Evolutionary conservation across 2,797 vertebrate genomes (phyloP).

Genomic region (Enteromius thamalakanensis): DNA sequence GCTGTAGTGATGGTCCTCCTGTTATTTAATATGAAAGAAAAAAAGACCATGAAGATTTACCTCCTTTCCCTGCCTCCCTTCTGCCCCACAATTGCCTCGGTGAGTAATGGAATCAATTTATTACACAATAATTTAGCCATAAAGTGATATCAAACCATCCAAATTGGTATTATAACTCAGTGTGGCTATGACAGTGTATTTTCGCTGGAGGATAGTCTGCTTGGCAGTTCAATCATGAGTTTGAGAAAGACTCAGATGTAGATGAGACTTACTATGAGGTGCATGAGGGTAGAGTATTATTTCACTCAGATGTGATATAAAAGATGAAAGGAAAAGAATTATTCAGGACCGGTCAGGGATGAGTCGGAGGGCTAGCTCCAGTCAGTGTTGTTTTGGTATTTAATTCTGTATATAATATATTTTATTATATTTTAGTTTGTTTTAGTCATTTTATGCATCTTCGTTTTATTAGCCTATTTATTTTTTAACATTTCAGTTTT

Average conservation of each 20-base stretch:
- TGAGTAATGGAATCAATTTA: conserved; percentile 55
- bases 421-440: not conserved
- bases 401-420: no score
- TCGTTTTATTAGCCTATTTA: not conserved
- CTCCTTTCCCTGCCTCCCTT: conserved; percentile 17
- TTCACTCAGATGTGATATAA: conserved; percentile 62
- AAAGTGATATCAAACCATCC: conserved; percentile 53
- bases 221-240: conserved; percentile 16
- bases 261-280: conserved; percentile 21
- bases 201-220: conserved; percentile 24
- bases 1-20: conserved; percentile 25
- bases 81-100: conserved; percentile 28
- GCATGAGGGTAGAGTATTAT: conserved; percentile 44
- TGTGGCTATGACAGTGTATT: conserved; percentile 38
- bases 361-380: not conserved
- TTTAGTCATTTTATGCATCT: not conserved
- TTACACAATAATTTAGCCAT: conserved; percentile 53
- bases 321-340: conserved; percentile 28
- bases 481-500: not conserved
- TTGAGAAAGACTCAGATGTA: not conserved
- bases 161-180: conserved; percentile 48
- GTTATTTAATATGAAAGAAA: conserved; percentile 36
- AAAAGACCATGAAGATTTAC: conserved; percentile 42
- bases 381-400: not conserved
- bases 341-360: conserved; percentile 58